Base-by-base conservation (phyloP, 2,888 invertebrate species). In the Athalia rosae region DNA sequence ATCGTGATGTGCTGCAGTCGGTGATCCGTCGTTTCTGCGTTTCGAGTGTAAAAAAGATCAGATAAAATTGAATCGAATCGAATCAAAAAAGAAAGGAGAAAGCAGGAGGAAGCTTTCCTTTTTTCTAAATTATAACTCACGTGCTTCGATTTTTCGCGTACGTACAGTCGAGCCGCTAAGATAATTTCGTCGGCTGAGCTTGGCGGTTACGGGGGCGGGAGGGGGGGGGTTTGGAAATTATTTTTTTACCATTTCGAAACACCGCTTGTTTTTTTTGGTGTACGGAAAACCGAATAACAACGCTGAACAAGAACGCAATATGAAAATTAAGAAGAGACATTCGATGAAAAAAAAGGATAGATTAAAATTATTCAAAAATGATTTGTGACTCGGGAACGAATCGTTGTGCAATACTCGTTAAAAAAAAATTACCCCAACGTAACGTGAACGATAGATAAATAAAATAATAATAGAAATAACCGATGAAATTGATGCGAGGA, bases 281-380 rank as follows among this genome's bases (percentile, higher is more conserved):
- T 13, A 3, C 6, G 48, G n/a, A 15, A 69, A 43, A 69, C 6
- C 11, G 9, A 53, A 0, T 9, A 11, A 50, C 3, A 1, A 50
- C 11, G 11, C 53, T 6, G 11, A 53, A 11, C 4, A n/a, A 53
- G 53, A 9, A 41, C 50, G 28, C 77, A 77, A 71, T 69, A 82
- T 81, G 86, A 86, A 84, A 84, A 83, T 85, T 80, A 84, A 86
- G 79, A 85, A 86, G 82, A 84, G 82, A 81, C 85, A 84, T 79
- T 82, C 81, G 64, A 82, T 79, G 79, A 86, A 84, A 81, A 82
- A 82, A 74, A 79, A 79, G 71, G 79, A 80, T 66, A 78, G 80
- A 78, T 79, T 80, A 80, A 80, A 80, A 82, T 80, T 80, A 80
- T 83, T 81, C n/a, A 50, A 74, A 58, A 58, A 58, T 71, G 71